phyloP scores from a whole-genome alignment of 2,113 vertebrate genomes.

The Neolamprologus fasciatus region DNA sequence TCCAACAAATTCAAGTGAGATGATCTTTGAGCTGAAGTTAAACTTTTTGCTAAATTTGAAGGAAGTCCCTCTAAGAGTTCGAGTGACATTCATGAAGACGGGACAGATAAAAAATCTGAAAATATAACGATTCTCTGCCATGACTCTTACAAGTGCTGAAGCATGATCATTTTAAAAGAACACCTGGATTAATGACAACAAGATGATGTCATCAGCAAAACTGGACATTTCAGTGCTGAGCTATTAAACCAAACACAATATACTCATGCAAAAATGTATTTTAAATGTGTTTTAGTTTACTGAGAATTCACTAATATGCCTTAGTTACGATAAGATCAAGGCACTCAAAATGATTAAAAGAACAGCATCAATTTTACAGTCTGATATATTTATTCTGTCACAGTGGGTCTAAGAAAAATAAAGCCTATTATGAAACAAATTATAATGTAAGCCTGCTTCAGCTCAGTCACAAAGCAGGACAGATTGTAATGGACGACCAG shows the following conservation, averaged over 20 bases:
- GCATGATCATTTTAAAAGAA: background rate
- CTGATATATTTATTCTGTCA: background rate
- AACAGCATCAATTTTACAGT: background rate
- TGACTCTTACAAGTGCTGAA: background rate
- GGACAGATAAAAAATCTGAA: background rate
- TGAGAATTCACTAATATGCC: background rate
- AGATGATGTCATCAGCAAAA: background rate
- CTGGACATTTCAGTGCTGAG: background rate
- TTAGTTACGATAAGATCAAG: background rate
- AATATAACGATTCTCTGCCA: background rate
- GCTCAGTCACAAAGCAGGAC: background rate
- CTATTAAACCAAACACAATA: background rate
- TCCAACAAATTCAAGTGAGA: background rate
- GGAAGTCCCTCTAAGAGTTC: background rate
- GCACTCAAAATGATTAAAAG: background rate
- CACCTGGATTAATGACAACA: background rate
- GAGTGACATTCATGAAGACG: background rate
- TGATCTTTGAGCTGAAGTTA: background rate
- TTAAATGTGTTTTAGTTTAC: background rate
- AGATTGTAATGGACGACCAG: background rate
- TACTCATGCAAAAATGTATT: background rate
- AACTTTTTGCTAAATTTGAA: background rate
- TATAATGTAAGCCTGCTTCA: background rate
- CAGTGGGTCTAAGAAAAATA: background rate
- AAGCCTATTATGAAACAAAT: background rate